phyloP scores from a whole-genome alignment of 2,113 vertebrate species.

The Scophthalmus maximus region DNA sequence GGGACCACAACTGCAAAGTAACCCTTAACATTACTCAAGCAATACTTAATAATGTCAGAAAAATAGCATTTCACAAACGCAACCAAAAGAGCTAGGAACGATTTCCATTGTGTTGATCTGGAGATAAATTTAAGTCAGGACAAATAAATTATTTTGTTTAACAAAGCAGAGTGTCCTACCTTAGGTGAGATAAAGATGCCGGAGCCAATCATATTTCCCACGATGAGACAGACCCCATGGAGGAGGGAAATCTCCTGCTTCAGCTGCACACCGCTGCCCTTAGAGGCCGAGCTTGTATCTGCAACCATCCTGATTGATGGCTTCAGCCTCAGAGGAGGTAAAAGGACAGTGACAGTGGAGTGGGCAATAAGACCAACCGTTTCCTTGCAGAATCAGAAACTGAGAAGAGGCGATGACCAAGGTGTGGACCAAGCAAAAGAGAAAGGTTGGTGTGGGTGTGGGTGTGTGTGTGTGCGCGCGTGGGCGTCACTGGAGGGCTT shows the following conservation, averaged over 20 bases:
- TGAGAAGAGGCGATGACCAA: not conserved
- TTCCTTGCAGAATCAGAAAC: not conserved
- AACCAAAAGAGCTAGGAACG: not conserved
- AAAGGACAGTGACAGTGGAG: not conserved
- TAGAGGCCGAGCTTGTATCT: slow-evolving; percentile 55
- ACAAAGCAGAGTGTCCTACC: slow-evolving; percentile 45
- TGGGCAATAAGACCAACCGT: not conserved
- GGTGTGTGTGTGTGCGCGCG: too few species aligned
- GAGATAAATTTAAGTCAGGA: too few species aligned
- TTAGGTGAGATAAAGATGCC: slow-evolving; percentile 87
- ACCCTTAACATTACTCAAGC: not conserved
- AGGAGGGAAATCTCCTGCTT: slow-evolving; percentile 87
- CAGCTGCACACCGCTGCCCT: slow-evolving; percentile 70
- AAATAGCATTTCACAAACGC: not conserved
- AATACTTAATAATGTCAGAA: not conserved
- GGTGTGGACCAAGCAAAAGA: not conserved
- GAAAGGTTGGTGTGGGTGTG: not conserved
- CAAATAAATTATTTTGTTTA: not conserved
- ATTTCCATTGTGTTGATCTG: too few species aligned
- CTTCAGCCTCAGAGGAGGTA: not conserved
- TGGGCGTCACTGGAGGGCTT: slow-evolving; percentile 4
- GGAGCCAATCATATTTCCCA: slow-evolving; percentile 88
- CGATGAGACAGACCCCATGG: slow-evolving; percentile 87
- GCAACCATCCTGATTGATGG: slow-evolving; percentile 70
- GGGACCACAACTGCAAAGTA: not conserved